A percentile compares a stretch with the other conserved stretches of the same genome.
phyloP scores from a whole-genome alignment of 92 coral and sea anemone species.

The Pocillopora grandis region DNA sequence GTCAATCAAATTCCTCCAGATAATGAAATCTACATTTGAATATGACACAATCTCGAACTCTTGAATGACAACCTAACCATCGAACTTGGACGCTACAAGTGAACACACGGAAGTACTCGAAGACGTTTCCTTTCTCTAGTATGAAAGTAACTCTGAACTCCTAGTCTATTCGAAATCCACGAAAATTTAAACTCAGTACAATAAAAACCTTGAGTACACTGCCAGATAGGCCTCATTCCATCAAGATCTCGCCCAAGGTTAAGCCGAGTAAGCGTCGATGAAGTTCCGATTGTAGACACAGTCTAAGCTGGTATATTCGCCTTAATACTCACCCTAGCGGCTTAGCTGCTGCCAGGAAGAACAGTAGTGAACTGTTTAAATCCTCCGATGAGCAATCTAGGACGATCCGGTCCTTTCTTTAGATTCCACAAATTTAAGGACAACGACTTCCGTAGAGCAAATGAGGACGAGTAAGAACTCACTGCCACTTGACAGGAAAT shows the following conservation, averaged over 20 bases:
- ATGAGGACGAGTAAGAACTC: background rate
- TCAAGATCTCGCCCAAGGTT: background rate
- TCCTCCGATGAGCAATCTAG: background rate
- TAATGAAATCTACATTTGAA: background rate
- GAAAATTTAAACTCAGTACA: background rate
- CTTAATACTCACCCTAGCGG: slow-evolving; percentile 31
- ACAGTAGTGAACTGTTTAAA: background rate
- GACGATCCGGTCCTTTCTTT: background rate
- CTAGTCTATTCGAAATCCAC: background rate
- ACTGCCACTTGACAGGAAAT: slow-evolving; percentile 28
- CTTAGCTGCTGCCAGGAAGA: slow-evolving; percentile 33
- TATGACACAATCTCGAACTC: background rate
- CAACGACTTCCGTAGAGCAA: slow-evolving; percentile 28
- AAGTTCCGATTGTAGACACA: background rate
- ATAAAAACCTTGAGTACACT: background rate
- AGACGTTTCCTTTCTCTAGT: background rate
- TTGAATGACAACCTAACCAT: background rate
- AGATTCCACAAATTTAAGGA: background rate
- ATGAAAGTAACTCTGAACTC: background rate
- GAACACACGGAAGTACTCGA: slow-evolving; percentile 21
- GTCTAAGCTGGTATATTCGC: background rate
- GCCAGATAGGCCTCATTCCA: slow-evolving; percentile 8
- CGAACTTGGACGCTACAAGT: background rate
- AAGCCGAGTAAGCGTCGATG: background rate
- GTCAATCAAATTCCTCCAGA: background rate